Evolutionary conservation across 2,888 invertebrate species (phyloP).

Genomic region (Drosophila incognita): DNA sequence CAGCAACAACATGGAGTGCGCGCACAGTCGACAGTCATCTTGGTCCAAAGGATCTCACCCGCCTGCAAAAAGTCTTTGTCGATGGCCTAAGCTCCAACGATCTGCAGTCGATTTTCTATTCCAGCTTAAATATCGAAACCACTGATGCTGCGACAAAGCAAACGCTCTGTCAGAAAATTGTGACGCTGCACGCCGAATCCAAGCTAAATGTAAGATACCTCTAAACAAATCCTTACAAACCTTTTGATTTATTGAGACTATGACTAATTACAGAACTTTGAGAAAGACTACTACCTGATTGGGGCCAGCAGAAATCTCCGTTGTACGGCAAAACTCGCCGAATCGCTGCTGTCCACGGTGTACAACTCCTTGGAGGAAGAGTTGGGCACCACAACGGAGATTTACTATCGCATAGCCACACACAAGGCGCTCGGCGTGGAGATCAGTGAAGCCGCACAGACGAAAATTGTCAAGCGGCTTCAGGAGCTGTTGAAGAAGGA

Average conservation of each 20-base stretch:
- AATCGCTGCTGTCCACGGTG: conserved; percentile 86
- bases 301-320: conserved; percentile 88
- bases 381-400: conserved; percentile 88
- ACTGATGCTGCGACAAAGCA: conserved; percentile 87
- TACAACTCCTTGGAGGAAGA: conserved; percentile 88
- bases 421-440: conserved; percentile 89
- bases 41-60: conserved; percentile 79
- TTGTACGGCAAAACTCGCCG: conserved; percentile 86
- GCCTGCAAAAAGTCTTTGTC: conserved; percentile 83
- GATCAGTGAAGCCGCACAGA: conserved; percentile 88
- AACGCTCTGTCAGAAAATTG: conserved; percentile 86
- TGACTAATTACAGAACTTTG: conserved; percentile 82
- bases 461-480: conserved; percentile 90
- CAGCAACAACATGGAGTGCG: conserved; percentile 54
- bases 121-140: conserved; percentile 89
- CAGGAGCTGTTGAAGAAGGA: conserved; percentile 93
- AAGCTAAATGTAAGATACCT: conserved; percentile 85
- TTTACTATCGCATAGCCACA: conserved; percentile 91
- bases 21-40: conserved; percentile 83
- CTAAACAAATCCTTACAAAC: neutral
- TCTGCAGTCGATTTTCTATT: conserved; percentile 89
- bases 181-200: conserved; percentile 77
- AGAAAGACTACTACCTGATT: conserved; percentile 89
- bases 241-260: neutral
- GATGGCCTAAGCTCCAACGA: conserved; percentile 87